Evolutionary conservation across 2,797 vertebrate genomes (phyloP).

Genomic region (Ataeniobius toweri): DNA sequence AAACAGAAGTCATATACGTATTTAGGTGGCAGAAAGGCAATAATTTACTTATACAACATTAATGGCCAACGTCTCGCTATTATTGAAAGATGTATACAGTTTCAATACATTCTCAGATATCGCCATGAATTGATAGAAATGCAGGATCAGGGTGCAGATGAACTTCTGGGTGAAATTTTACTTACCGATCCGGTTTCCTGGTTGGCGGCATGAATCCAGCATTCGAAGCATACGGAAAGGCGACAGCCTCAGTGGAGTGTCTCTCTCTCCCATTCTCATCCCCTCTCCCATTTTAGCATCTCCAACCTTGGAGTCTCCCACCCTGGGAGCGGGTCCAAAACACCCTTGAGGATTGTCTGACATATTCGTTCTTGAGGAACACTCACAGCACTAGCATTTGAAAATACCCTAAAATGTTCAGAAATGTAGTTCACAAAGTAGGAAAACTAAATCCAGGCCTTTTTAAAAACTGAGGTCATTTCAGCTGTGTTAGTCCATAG

Average conservation of each 20-base stretch:
- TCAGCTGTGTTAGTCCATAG: constrained; percentile 25
- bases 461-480: constrained; percentile 10
- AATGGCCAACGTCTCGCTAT: not conserved
- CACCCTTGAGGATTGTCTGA: constrained; percentile 55
- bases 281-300: constrained; percentile 60
- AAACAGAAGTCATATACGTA: not conserved
- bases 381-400: constrained; percentile 15
- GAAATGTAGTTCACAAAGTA: constrained; percentile 11
- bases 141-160: not conserved
- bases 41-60: not conserved
- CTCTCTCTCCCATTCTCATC: constrained; percentile 67
- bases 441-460: not conserved
- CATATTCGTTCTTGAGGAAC: constrained; percentile 47
- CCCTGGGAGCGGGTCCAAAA: constrained; percentile 36
- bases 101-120: constrained; percentile 2
- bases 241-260: constrained; percentile 71
- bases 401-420: constrained; percentile 19
- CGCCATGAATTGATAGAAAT: not conserved
- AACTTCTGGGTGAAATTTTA: constrained; percentile 25
- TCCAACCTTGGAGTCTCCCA: constrained; percentile 54
- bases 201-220: constrained; percentile 76
- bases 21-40: not conserved
- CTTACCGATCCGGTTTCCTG: constrained; percentile 80
- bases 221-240: constrained; percentile 81
- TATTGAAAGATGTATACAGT: not conserved